A percentile compares a stretch with the other conserved stretches of the same genome.
phyloP scores from a whole-genome alignment of 2,888 invertebrate genomes.

The Lasioglossum malachurum region DNA sequence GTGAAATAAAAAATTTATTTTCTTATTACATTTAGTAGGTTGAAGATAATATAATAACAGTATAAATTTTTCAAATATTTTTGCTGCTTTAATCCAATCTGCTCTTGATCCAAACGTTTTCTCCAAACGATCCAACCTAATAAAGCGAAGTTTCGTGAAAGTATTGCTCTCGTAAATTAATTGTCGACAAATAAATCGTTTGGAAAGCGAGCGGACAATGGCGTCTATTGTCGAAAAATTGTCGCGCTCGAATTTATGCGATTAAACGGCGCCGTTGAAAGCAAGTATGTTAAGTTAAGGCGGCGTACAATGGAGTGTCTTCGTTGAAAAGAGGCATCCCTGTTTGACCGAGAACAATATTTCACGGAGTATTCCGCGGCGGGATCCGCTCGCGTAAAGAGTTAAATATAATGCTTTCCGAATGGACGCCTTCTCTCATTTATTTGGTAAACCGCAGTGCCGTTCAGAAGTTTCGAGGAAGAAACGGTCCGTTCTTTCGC shows the following conservation, averaged over 20 bases:
- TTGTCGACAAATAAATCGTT: not conserved
- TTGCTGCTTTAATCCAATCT: too few species aligned
- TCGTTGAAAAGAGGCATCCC: not conserved
- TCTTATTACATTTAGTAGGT: too few species aligned
- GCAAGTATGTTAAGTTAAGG: not conserved
- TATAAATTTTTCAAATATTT: too few species aligned
- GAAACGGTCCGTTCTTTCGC: constrained; percentile 30
- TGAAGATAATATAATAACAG: too few species aligned
- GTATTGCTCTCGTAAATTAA: not conserved
- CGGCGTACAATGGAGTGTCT: not conserved
- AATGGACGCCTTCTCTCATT: constrained; percentile 12
- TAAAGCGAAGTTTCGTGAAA: not conserved
- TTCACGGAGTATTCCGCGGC: not conserved
- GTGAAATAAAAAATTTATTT: too few species aligned
- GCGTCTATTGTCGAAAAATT: not conserved
- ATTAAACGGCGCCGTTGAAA: not conserved
- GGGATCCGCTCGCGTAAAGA: constrained; percentile 19
- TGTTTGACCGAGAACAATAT: constrained; percentile 3
- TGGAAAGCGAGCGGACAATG: not conserved
- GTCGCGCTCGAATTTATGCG: not conserved
- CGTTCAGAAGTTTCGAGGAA: constrained; percentile 21
- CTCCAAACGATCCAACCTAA: too few species aligned
- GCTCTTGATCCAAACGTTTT: too few species aligned
- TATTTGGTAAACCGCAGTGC: constrained; percentile 17
- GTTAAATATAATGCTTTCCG: constrained; percentile 32